phyloP scores from a whole-genome alignment of 2,888 invertebrate genomes.

The Leucophenga montana region DNA sequence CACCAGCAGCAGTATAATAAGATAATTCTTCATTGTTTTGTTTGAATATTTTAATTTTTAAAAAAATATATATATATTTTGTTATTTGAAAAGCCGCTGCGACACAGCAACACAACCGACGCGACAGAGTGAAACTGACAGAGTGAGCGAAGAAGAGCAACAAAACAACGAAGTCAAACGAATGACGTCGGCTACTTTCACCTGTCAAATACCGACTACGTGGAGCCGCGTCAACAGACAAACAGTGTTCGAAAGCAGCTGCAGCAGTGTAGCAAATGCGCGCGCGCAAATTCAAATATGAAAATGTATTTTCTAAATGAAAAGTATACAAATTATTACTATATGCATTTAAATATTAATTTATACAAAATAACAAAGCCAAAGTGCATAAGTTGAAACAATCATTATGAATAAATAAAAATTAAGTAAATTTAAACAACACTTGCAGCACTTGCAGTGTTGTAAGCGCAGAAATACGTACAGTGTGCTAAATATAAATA shows the following conservation, averaged over 20 bases:
- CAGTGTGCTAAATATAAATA: too few species aligned
- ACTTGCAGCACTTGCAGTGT: too few species aligned
- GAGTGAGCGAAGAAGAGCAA: conserved; percentile 42
- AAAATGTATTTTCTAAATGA: background rate
- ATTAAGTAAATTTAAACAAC: too few species aligned
- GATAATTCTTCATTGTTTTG: conserved; percentile 79
- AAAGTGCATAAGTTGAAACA: too few species aligned
- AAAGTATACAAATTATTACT: background rate
- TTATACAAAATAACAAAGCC: too few species aligned
- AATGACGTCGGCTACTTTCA: conserved; percentile 52
- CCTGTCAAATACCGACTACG: conserved; percentile 55
- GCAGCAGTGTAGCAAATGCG: background rate
- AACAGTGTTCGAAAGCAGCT: background rate
- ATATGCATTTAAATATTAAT: too few species aligned
- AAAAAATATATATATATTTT: conserved; percentile 28
- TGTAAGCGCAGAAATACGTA: too few species aligned
- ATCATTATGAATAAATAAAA: too few species aligned
- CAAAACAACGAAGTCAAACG: conserved; percentile 48
- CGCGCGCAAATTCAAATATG: background rate
- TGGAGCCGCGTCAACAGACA: conserved; percentile 57
- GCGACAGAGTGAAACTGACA: conserved; percentile 44
- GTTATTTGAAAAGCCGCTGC: conserved; percentile 28
- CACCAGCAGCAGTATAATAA: conserved; percentile 79
- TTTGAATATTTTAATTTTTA: conserved; percentile 35
- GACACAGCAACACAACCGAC: conserved; percentile 42